A percentile compares a stretch with the other conserved stretches of the same genome.
Conservation (phyloP, 2,797 vertebrate genomes). For the Hemitrygon akajei region DNA sequence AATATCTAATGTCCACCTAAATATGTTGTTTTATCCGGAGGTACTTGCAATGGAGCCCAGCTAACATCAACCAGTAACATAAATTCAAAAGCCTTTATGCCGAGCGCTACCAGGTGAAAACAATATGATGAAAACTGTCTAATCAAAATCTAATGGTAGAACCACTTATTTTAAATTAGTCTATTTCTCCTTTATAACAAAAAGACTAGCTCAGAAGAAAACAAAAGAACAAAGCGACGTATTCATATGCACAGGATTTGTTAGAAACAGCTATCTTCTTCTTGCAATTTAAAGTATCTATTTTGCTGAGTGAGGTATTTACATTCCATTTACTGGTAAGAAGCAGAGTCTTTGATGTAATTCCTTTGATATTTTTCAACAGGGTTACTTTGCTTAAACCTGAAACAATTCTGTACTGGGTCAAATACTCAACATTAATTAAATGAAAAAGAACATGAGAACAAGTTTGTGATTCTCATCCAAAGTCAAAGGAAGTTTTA, state of each 20-base stretch:
- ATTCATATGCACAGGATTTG: not conserved
- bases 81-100: not conserved
- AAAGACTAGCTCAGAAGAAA: not conserved
- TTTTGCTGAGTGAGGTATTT: not conserved
- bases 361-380: slow-evolving; percentile 4
- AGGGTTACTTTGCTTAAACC: slow-evolving; percentile 6
- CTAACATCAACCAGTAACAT: not conserved
- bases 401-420: not conserved
- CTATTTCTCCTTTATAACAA: not conserved
- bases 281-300: not conserved
- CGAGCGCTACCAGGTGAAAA: not conserved
- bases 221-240: slow-evolving; percentile 12
- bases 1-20: not conserved
- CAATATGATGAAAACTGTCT: too few species aligned
- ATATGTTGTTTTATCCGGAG: not conserved
- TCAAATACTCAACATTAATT: slow-evolving; percentile 5
- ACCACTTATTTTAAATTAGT: not conserved
- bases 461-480: not conserved
- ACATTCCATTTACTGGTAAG: not conserved
- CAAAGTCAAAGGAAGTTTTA: not conserved
- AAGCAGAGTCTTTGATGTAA: not conserved
- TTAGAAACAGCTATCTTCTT: not conserved
- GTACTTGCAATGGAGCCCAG: not conserved
- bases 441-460: slow-evolving; percentile 12
- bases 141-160: not conserved